A percentile compares a stretch with the other conserved stretches of the same genome.
Conservation (phyloP, 2,888 invertebrate species). For the Tiphia femorata region DNA sequence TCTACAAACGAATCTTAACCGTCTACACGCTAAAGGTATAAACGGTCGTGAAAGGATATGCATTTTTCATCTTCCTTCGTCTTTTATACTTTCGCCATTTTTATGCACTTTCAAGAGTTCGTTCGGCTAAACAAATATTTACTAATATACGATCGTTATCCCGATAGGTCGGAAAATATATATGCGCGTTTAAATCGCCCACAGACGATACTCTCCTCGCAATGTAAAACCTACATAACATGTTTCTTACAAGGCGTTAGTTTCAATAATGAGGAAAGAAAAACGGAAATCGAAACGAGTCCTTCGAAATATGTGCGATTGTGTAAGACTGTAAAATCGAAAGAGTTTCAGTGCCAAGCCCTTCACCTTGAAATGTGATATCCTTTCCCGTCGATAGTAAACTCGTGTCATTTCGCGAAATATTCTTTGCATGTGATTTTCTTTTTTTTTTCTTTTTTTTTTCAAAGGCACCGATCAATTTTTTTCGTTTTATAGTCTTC, state of each 20-base stretch:
- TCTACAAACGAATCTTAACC: not conserved
- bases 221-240: slow-evolving; percentile 45
- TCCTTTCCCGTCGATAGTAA: too few relatives aligned
- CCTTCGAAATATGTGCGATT: not conserved
- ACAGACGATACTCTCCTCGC: slow-evolving; percentile 36
- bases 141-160: slow-evolving; percentile 24
- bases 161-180: slow-evolving; percentile 42
- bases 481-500: slow-evolving; percentile 4
- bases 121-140: slow-evolving; percentile 28
- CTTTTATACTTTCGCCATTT: slow-evolving; percentile 15
- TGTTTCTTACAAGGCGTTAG: slow-evolving; percentile 20
- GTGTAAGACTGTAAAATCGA: slow-evolving; percentile 8
- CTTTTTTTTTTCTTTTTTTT: slow-evolving; percentile 15
- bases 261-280: slow-evolving; percentile 3
- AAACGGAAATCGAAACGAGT: slow-evolving; percentile 6
- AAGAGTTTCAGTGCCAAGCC: not conserved
- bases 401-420: not conserved
- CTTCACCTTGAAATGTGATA: too few relatives aligned
- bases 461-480: slow-evolving; percentile 13
- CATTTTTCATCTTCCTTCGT: slow-evolving; percentile 23
- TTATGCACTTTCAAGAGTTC: slow-evolving; percentile 26
- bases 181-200: slow-evolving; percentile 25
- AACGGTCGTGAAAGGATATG: not conserved
- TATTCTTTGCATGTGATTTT: not conserved
- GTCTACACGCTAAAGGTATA: not conserved